A percentile compares a stretch with the other conserved stretches of the same genome.
Evolutionary conservation across 2,888 invertebrate species (phyloP).

Genomic region (Bembecia ichneumoniformis): DNA sequence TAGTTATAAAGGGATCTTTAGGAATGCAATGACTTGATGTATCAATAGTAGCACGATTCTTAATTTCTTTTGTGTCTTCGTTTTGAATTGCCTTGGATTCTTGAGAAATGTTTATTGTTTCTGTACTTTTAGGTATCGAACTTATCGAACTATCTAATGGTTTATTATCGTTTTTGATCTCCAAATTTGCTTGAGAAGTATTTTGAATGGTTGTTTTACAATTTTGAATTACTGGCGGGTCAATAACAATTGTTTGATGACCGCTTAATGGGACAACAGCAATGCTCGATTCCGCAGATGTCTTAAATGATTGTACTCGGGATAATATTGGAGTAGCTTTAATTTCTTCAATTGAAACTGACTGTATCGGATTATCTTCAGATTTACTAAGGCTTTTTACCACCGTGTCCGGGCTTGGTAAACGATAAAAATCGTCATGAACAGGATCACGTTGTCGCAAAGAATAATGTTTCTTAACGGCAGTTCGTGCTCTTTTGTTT

Average conservation of each 20-base stretch:
- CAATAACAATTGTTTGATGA: conserved; percentile 67
- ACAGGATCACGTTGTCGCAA: conserved; percentile 60
- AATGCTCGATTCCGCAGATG: conserved; percentile 60
- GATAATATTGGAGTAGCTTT: conserved; percentile 49
- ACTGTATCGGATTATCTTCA: conserved; percentile 18
- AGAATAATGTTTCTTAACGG: conserved; percentile 64
- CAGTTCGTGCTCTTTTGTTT: conserved; percentile 34
- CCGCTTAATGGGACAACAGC: conserved; percentile 64
- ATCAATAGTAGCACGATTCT: conserved; percentile 25
- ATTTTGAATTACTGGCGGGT: conserved; percentile 50
- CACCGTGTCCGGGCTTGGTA: conserved; percentile 53
- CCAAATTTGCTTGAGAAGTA: conserved; percentile 8
- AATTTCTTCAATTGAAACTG: conserved; percentile 29
- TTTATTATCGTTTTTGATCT: conserved; percentile 3
- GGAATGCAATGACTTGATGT: conserved; percentile 43
- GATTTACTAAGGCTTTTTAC: conserved; percentile 29
- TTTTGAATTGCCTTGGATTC: conserved; percentile 7
- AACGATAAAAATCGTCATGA: conserved; percentile 41
- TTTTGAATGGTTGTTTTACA: conserved; percentile 14
- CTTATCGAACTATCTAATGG: neutral
- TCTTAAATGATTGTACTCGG: conserved; percentile 62
- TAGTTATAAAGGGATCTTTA: conserved; percentile 60
- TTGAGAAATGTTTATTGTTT: conserved; percentile 11
- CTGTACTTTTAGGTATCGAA: conserved; percentile 7
- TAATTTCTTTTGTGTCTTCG: conserved; percentile 22